Evolutionary conservation across 2,113 vertebrate genomes (phyloP).

Genomic region (Rhinolophus sinicus): DNA sequence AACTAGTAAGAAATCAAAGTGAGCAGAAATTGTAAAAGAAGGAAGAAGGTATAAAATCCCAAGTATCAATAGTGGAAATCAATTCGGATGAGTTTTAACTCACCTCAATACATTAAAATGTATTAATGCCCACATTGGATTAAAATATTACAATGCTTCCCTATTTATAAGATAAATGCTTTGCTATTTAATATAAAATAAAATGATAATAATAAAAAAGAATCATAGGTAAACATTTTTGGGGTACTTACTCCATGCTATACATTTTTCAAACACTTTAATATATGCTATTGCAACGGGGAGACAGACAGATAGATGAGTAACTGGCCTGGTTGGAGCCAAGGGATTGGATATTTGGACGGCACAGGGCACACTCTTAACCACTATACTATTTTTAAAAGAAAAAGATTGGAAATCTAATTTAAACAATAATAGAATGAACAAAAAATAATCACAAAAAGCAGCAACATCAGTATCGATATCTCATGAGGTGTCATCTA

Average conservation of each 20-base stretch:
- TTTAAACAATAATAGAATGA: background rate
- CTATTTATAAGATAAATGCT: background rate
- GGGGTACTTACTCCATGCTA: background rate
- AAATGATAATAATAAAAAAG: background rate
- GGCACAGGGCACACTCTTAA: background rate
- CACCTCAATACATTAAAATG: background rate
- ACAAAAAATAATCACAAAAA: background rate
- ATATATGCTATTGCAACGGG: background rate
- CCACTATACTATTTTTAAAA: background rate
- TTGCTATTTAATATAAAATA: background rate
- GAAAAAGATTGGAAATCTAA: background rate
- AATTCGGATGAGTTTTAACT: background rate
- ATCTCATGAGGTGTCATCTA: background rate
- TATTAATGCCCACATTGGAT: background rate
- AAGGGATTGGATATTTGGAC: background rate
- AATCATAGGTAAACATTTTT: background rate
- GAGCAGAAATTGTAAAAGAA: background rate
- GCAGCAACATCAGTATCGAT: background rate
- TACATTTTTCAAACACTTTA: background rate
- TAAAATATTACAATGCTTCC: background rate
- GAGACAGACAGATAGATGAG: background rate
- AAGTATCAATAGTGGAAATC: background rate
- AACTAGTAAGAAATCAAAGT: background rate
- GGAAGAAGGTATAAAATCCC: background rate
- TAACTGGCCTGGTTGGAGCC: background rate